Evolutionary conservation across 2,797 vertebrate genomes (phyloP).

Genomic region (Vultur gryphus): DNA sequence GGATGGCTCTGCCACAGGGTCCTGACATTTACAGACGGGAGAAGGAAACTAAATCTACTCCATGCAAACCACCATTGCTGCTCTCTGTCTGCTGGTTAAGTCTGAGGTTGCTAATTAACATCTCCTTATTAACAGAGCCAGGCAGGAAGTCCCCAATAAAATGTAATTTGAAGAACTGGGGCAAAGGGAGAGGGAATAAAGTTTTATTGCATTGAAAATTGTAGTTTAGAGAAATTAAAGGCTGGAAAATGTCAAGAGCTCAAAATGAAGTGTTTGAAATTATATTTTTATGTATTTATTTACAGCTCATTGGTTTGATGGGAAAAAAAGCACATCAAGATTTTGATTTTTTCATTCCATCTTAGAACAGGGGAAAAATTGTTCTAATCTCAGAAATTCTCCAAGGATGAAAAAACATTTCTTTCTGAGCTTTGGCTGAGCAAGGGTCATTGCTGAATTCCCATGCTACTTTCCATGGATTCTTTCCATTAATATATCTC

Average conservation of each 20-base stretch:
- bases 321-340: neutral
- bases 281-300: conserved; percentile 27
- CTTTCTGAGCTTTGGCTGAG: neutral
- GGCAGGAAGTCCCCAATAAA: neutral
- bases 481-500: neutral
- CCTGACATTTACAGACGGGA: neutral
- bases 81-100: neutral
- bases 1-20: neutral
- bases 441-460: neutral
- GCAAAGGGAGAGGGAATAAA: neutral
- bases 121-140: neutral
- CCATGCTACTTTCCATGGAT: neutral
- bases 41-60: neutral
- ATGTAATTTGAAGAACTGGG: neutral
- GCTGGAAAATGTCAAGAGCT: neutral
- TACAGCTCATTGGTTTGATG: neutral
- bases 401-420: neutral
- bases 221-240: neutral
- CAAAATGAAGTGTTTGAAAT: conserved; percentile 16
- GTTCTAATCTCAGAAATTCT: neutral
- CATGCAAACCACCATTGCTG: neutral
- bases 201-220: neutral
- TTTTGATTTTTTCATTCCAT: neutral
- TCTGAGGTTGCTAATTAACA: neutral
- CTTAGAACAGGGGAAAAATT: neutral